These are phyloP conservation scores for Chrysogorgia sp. DNA, from an alignment of 92 coral and sea anemone species.

Conservation along the genomic window DNA sequence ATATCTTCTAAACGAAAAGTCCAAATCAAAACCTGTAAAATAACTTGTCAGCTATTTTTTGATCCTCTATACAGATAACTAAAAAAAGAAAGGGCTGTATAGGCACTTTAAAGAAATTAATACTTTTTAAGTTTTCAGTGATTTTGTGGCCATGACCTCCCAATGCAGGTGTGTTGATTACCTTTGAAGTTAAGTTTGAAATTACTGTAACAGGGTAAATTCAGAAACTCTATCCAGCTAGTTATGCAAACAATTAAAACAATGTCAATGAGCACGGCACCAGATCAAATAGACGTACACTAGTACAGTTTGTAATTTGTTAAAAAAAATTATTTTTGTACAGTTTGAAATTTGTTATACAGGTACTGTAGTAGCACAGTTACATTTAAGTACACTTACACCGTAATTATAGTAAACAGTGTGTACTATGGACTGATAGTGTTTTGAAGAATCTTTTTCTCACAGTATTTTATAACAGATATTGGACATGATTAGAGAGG, in stretches of 20 bases:
- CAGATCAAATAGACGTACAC: background rate
- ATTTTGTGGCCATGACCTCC: slow-evolving; percentile 33
- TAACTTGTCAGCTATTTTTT: too few species aligned
- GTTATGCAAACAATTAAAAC: too few species aligned
- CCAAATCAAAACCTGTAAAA: too few species aligned
- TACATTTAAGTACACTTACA: slow-evolving; percentile 29
- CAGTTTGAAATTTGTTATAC: background rate
- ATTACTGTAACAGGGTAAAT: slow-evolving; percentile 31
- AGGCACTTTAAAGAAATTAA: slow-evolving; percentile 54
- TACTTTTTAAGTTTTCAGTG: slow-evolving; percentile 50
- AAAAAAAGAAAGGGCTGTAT: too few species aligned
- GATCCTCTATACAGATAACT: too few species aligned
- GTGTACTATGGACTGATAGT: slow-evolving; percentile 1
- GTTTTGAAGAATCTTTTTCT: slow-evolving; percentile 4
- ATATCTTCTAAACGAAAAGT: too few species aligned
- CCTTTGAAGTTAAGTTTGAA: background rate
- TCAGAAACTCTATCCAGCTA: background rate
- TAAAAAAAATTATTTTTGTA: too few species aligned
- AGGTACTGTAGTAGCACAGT: background rate
- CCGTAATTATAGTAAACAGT: slow-evolving; percentile 24
- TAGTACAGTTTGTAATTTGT: background rate
- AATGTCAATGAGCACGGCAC: background rate
- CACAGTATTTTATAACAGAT: background rate
- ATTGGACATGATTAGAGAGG: too few species aligned
- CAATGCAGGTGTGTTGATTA: too few species aligned